Conservation (phyloP, 2,888 invertebrate species). For the Alloplasta piceator region DNA sequence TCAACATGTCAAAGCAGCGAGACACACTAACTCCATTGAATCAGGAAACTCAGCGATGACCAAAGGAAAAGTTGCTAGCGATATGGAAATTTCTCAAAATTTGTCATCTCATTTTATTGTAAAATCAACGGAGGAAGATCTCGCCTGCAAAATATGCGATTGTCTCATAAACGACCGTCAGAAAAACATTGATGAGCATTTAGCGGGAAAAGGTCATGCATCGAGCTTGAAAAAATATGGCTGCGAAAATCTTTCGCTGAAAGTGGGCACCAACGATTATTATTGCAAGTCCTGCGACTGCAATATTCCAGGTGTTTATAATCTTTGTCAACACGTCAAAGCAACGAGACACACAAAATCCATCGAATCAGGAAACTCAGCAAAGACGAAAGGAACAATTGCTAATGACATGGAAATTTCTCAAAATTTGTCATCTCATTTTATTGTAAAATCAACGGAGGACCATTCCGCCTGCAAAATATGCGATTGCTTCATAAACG, state of each 20-base stretch:
- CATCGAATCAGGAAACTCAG: too few relatives aligned
- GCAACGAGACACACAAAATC: slow-evolving; percentile 1
- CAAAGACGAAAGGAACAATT: not conserved
- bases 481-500: not conserved
- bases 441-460: too few relatives aligned
- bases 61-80: too few relatives aligned
- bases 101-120: too few relatives aligned
- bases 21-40: not conserved
- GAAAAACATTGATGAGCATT: not conserved
- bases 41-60: too few relatives aligned
- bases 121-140: not conserved
- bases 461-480: not conserved
- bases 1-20: not conserved
- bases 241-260: not conserved
- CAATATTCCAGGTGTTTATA: not conserved
- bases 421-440: too few relatives aligned
- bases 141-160: slow-evolving; percentile 11
- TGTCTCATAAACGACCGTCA: not conserved
- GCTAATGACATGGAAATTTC: not conserved
- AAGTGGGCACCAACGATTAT: not conserved
- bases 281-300: slow-evolving; percentile 25
- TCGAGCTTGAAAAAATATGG: not conserved
- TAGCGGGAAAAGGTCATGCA: not conserved
- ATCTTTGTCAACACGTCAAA: slow-evolving; percentile 1
- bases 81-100: too few relatives aligned